Base-by-base conservation (phyloP, 2,797 vertebrate genomes). In the Enteromius mattozi region DNA sequence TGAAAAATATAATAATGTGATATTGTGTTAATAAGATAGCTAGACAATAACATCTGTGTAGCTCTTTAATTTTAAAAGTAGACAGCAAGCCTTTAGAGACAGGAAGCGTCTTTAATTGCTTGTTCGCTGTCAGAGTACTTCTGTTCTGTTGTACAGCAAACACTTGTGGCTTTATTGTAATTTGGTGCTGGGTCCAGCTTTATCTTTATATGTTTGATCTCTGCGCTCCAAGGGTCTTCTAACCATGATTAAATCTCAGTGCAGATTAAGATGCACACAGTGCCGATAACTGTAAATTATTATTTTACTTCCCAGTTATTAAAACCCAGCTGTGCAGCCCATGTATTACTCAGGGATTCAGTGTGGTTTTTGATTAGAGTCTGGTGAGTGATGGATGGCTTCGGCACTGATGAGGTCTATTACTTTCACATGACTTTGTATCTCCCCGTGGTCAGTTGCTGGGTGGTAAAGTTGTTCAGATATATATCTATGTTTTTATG, bases 251-350 rank as follows among this genome's bases (percentile, higher is more conserved):
- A 85, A 65, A 80, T 83, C 59, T 76, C 56, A 37, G 45, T 27
- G 30, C 24, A 61, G 61, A 83, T 61, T 59, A 65, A 80, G 51
- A 71, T 40, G 61, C 79, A 77, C 80, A 69, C 56, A 17, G 61
- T 27, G 63, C 45, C 42, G 30, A 40, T 65, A 59, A 74, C 74
- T 42, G 68, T 87, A 85, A 81, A 78, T 77, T 33, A 40, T 82
- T 71, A 56, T 85, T 77, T 84, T 81, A 72, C 68, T 72, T 66
- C 69, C 35, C 74, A 47, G 70, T 82, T 87, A 87, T 87, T 85
- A 85, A 84, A 81, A 61, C 21, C 82, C 82, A 49, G 75, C 78
- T 84, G 82, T 87, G 82, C 10, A n/a, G 54, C 61, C 27, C 56
- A 80, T 56, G 81, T 33, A 66, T 83, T 76, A 75, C 76, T 74